These are phyloP conservation scores for Anastrepha obliqua DNA, from an alignment of 1,140 invertebrate genomes.

Conservation along the genomic window DNA sequence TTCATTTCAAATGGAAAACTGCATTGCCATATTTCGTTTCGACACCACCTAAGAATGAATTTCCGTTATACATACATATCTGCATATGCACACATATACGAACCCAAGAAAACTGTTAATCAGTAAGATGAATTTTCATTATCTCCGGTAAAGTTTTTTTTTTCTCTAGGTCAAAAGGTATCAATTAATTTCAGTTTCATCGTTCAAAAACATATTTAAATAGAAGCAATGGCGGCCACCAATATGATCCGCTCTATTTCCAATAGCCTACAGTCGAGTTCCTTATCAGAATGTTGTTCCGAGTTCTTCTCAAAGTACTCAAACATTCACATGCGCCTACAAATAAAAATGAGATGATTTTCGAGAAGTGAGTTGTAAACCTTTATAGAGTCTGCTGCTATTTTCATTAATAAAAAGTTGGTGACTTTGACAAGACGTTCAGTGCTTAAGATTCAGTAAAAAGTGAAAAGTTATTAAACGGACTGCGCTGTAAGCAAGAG, in stretches of 20 bases:
- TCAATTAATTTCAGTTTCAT: constrained; percentile 66
- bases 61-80: too few species aligned
- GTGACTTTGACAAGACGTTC: constrained; percentile 42
- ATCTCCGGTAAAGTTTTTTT: constrained; percentile 25
- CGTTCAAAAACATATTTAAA: constrained; percentile 12
- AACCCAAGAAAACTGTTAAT: neutral
- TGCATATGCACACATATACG: neutral
- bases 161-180: constrained; percentile 70
- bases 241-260: constrained; percentile 45
- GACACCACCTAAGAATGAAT: too few species aligned
- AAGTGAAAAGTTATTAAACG: constrained; percentile 46
- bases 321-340: neutral
- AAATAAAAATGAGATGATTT: neutral
- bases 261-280: neutral
- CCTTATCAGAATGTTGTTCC: constrained; percentile 30
- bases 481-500: neutral
- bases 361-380: constrained; percentile 22
- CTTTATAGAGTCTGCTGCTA: constrained; percentile 7
- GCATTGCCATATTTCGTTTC: neutral
- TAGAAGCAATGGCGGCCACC: neutral
- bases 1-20: neutral
- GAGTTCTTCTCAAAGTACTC: neutral
- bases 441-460: neutral
- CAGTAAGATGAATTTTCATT: constrained; percentile 7
- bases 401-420: constrained; percentile 55